A percentile compares a stretch with the other conserved stretches of the same genome.
phyloP scores from a whole-genome alignment of 2,888 invertebrate genomes.

The Athalia rosae region DNA sequence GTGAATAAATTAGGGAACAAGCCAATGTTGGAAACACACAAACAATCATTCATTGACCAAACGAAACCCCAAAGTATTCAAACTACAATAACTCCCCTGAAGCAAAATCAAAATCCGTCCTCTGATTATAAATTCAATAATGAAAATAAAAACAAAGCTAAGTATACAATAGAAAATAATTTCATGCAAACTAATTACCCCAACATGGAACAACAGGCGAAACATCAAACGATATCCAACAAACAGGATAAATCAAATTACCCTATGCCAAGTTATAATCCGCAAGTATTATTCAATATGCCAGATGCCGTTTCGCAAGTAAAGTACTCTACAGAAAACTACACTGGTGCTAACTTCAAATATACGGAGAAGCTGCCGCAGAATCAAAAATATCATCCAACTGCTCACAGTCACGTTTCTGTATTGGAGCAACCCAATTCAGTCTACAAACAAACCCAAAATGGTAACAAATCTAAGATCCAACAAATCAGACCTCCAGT shows the following conservation, averaged over 20 bases:
- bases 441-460: slow-evolving; percentile 52
- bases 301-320: slow-evolving; percentile 59
- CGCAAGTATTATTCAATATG: slow-evolving; percentile 63
- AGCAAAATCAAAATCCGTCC: slow-evolving; percentile 56
- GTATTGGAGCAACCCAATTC: slow-evolving; percentile 61
- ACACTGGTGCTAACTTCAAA: slow-evolving; percentile 65
- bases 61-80: slow-evolving; percentile 63
- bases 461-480: slow-evolving; percentile 40
- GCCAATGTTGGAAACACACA: slow-evolving; percentile 59
- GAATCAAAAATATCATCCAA: slow-evolving; percentile 66
- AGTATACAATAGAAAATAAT: slow-evolving; percentile 66
- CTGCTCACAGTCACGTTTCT: slow-evolving; percentile 60
- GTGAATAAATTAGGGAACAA: slow-evolving; percentile 66
- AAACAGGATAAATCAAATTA: slow-evolving; percentile 67
- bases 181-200: slow-evolving; percentile 67
- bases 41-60: slow-evolving; percentile 60
- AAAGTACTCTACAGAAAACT: slow-evolving; percentile 66
- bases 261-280: slow-evolving; percentile 64
- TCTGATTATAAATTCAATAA: slow-evolving; percentile 62
- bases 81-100: slow-evolving; percentile 56
- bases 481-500: slow-evolving; percentile 73
- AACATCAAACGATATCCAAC: slow-evolving; percentile 57
- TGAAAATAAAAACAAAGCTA: slow-evolving; percentile 65
- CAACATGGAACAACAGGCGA: slow-evolving; percentile 59
- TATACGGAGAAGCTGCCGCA: slow-evolving; percentile 63